phyloP scores from a whole-genome alignment of 2,888 invertebrate species.

The Dryobota labecula region DNA sequence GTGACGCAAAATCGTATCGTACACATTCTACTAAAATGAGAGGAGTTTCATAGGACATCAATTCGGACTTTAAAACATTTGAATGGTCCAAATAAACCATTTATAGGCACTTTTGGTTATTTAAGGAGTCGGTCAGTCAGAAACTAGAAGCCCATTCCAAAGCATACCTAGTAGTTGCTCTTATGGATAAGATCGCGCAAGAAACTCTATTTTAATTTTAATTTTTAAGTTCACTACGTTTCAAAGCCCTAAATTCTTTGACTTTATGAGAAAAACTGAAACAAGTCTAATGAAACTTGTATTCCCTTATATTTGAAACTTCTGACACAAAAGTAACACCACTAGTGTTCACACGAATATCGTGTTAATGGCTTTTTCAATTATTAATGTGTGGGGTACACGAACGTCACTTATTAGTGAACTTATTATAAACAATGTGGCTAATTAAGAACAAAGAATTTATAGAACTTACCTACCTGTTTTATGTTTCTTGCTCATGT shows the following conservation, averaged over 20 bases:
- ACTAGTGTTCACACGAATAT: slow-evolving; percentile 45
- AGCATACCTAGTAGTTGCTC: not conserved
- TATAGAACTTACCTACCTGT: not conserved
- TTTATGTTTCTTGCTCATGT: not conserved
- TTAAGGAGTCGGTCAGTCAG: not conserved
- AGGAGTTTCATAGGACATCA: not conserved
- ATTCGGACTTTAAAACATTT: not conserved
- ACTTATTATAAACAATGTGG: slow-evolving; percentile 11
- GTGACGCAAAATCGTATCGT: not conserved
- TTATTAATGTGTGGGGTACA: slow-evolving; percentile 27
- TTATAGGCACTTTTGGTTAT: not conserved
- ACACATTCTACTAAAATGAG: not conserved
- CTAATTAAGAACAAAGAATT: slow-evolving; percentile 27
- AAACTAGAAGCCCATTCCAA: not conserved
- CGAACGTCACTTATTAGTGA: slow-evolving; percentile 28
- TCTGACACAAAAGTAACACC: slow-evolving; percentile 19
- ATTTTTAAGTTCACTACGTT: too few species aligned
- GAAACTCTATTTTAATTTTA: not conserved
- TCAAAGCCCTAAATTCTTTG: not conserved
- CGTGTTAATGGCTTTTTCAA: slow-evolving; percentile 40
- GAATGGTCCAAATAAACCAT: not conserved
- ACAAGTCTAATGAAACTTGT: slow-evolving; percentile 15
- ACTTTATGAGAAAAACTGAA: slow-evolving; percentile 5
- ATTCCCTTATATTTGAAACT: slow-evolving; percentile 24
- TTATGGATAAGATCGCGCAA: too few species aligned